phyloP scores from a whole-genome alignment of 2,888 invertebrate species.

The Drosophila monieri region DNA sequence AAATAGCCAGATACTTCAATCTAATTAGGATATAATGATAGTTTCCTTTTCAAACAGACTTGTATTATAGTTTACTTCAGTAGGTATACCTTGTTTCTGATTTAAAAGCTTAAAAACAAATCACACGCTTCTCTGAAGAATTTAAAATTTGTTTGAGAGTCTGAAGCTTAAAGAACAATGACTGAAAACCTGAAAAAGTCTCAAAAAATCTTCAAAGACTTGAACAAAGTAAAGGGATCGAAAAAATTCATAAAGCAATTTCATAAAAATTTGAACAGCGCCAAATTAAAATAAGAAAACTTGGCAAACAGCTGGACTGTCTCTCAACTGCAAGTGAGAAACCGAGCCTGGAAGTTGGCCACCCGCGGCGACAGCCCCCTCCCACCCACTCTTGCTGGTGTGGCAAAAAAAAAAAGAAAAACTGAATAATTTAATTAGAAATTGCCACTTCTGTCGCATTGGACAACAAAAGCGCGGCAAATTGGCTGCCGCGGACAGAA shows the following conservation, averaged over 20 bases:
- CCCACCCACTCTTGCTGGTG: constrained; percentile 10
- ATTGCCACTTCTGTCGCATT: constrained; percentile 72
- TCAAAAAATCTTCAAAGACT: background rate
- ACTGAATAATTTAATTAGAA: constrained; percentile 80
- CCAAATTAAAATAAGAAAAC: constrained; percentile 58
- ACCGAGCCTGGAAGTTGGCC: constrained; percentile 16
- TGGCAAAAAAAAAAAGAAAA: constrained; percentile 40
- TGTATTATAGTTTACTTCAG: background rate
- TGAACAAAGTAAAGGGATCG: constrained; percentile 17
- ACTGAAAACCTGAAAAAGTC: constrained; percentile 6
- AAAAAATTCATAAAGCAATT: constrained; percentile 32
- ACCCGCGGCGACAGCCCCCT: constrained; percentile 42
- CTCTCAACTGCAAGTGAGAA: constrained; percentile 34
- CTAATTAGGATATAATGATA: constrained; percentile 76
- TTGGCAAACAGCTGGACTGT: constrained; percentile 52
- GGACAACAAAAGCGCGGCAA: constrained; percentile 74
- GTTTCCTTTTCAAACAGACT: constrained; percentile 42
- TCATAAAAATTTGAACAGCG: constrained; percentile 37
- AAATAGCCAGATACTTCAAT: constrained; percentile 72
- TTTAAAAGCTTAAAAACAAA: background rate
- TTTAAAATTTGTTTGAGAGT: constrained; percentile 1
- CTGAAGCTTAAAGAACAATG: background rate
- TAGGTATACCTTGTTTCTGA: background rate
- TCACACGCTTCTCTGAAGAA: background rate
- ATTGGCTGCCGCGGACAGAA: constrained; percentile 63